phyloP scores from a whole-genome alignment of 2,113 vertebrate species.

The Petrocephalus zakoni region DNA sequence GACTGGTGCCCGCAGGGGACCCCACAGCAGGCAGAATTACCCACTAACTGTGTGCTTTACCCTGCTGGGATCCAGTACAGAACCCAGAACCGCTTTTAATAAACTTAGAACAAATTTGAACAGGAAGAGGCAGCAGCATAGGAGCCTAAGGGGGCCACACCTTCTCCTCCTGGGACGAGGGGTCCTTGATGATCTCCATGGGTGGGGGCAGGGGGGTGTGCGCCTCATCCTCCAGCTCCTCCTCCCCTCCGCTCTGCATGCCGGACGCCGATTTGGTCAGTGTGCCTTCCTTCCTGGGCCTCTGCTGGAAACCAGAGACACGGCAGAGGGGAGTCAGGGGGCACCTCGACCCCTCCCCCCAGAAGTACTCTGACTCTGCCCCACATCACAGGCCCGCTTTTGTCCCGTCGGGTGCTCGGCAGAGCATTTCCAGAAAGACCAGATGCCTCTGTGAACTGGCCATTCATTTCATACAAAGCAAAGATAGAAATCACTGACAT shows the following conservation, averaged over 20 bases:
- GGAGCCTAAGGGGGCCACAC: slow-evolving; percentile 44
- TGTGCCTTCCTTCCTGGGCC: slow-evolving; percentile 73
- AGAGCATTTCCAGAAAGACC: background rate
- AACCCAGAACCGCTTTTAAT: background rate
- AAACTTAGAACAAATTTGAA: background rate
- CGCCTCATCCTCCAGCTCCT: slow-evolving; percentile 90
- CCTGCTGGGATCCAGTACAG: background rate
- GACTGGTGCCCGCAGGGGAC: background rate
- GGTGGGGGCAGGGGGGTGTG: slow-evolving; percentile 88
- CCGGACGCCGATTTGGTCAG: slow-evolving; percentile 36
- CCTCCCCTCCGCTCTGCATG: slow-evolving; percentile 80
- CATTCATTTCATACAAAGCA: slow-evolving; percentile 1
- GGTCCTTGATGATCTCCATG: slow-evolving; percentile 98
- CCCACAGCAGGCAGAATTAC: background rate
- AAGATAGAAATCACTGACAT: background rate
- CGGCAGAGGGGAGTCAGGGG: background rate
- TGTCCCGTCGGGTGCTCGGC: background rate
- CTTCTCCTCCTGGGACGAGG: slow-evolving; percentile 84
- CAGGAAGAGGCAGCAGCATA: background rate
- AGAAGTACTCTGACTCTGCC: background rate
- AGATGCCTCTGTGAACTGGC: background rate
- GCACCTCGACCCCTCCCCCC: background rate
- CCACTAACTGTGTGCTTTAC: background rate
- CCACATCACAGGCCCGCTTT: slow-evolving; percentile 13
- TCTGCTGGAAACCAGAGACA: slow-evolving; percentile 60